phyloP scores from a whole-genome alignment of 2,888 invertebrate species.

The Deilephila porcellus region DNA sequence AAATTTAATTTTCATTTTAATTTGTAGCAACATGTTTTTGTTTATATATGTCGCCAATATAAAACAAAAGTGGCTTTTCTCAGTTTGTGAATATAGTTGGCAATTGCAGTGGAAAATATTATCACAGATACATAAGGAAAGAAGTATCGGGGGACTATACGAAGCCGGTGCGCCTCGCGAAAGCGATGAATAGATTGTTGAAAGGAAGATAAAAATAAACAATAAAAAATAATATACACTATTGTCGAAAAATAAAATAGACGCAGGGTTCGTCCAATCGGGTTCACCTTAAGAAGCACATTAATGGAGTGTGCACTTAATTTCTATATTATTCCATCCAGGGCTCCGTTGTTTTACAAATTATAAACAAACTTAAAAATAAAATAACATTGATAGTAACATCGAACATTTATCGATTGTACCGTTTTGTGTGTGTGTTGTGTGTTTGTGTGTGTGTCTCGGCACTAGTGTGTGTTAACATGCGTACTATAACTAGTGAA shows the following conservation, averaged over 20 bases:
- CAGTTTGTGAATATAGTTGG: slow-evolving; percentile 60
- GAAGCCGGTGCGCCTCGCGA: slow-evolving; percentile 80
- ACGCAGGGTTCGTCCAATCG: slow-evolving; percentile 74
- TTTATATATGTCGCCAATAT: neutral
- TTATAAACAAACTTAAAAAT: slow-evolving; percentile 52
- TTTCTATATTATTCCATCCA: slow-evolving; percentile 71
- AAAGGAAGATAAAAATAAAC: slow-evolving; percentile 66
- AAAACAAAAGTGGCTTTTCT: neutral
- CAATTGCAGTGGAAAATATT: slow-evolving; percentile 61
- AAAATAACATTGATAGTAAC: slow-evolving; percentile 60
- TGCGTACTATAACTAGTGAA: slow-evolving; percentile 73
- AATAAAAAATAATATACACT: slow-evolving; percentile 63
- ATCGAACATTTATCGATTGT: slow-evolving; percentile 64
- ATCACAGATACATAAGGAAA: slow-evolving; percentile 61
- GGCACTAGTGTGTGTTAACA: slow-evolving; percentile 65
- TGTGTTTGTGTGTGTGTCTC: slow-evolving; percentile 58
- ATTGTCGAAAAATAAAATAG: slow-evolving; percentile 52
- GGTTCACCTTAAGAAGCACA: slow-evolving; percentile 78
- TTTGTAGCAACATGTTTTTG: too few relatives aligned
- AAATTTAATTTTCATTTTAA: too few relatives aligned
- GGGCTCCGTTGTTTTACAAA: slow-evolving; percentile 73
- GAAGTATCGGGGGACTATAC: slow-evolving; percentile 68
- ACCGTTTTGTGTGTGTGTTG: slow-evolving; percentile 53
- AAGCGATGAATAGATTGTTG: slow-evolving; percentile 68
- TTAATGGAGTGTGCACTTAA: slow-evolving; percentile 83